Conservation (phyloP, 2,113 vertebrate species). For the Crocuta crocuta region DNA sequence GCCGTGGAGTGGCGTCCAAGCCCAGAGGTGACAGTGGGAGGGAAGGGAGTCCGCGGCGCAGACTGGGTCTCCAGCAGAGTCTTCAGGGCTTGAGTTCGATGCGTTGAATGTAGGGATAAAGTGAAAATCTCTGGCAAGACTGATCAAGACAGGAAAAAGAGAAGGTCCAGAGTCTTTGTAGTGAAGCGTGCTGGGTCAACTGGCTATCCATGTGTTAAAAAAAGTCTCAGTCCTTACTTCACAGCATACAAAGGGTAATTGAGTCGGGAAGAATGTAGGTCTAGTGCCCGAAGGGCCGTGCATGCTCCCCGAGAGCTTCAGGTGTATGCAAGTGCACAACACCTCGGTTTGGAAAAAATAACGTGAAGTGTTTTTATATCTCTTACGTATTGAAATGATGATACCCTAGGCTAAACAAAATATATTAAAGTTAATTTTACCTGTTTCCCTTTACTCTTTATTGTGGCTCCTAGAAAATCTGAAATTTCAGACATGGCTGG, state of each 20-base stretch:
- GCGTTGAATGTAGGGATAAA: neutral
- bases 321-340: neutral
- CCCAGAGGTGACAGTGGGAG: neutral
- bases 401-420: neutral
- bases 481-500: neutral
- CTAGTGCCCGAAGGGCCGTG: neutral
- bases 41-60: accelerated
- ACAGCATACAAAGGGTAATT: neutral
- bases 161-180: neutral
- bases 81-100: neutral
- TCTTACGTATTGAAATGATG: neutral
- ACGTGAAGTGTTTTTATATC: neutral
- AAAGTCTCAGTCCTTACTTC: neutral
- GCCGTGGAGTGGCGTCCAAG: neutral
- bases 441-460: neutral
- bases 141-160: neutral
- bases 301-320: accelerated
- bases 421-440: neutral
- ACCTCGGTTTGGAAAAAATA: neutral
- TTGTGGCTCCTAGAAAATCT: neutral
- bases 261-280: neutral
- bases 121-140: neutral
- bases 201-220: accelerated
- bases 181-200: accelerated
- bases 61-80: neutral